Evolutionary conservation across 2,113 vertebrate genomes (phyloP).

Genomic region (Rallus limicola): DNA sequence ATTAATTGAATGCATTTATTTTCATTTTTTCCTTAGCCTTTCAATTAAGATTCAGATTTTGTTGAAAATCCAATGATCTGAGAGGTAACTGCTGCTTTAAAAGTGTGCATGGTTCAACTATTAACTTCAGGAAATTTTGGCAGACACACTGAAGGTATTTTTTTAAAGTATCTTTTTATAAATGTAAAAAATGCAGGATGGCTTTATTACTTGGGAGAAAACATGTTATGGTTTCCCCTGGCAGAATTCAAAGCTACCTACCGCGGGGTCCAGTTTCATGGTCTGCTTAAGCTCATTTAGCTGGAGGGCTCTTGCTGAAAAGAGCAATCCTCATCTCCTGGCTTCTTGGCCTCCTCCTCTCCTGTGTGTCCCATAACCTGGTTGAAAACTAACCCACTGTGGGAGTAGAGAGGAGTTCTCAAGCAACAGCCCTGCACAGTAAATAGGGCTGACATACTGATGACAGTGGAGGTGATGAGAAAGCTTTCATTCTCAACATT

Average conservation of each 20-base stretch:
- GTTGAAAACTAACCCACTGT: background rate
- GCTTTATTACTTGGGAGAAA: background rate
- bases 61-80: background rate
- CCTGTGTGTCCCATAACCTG: background rate
- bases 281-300: background rate
- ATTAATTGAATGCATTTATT: background rate
- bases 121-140: background rate
- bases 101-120: background rate
- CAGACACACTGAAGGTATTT: background rate
- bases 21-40: background rate
- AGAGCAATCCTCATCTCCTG: background rate
- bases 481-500: background rate
- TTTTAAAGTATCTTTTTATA: background rate
- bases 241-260: background rate
- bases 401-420: background rate
- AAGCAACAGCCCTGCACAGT: background rate
- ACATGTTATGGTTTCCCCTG: background rate
- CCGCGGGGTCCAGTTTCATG: conserved; percentile 4
- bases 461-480: background rate
- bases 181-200: background rate
- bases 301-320: background rate
- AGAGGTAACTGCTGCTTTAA: background rate
- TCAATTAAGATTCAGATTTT: background rate
- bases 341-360: background rate
- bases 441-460: background rate